Conservation (phyloP, 2,888 invertebrate species). For the Monochamus alternatus region DNA sequence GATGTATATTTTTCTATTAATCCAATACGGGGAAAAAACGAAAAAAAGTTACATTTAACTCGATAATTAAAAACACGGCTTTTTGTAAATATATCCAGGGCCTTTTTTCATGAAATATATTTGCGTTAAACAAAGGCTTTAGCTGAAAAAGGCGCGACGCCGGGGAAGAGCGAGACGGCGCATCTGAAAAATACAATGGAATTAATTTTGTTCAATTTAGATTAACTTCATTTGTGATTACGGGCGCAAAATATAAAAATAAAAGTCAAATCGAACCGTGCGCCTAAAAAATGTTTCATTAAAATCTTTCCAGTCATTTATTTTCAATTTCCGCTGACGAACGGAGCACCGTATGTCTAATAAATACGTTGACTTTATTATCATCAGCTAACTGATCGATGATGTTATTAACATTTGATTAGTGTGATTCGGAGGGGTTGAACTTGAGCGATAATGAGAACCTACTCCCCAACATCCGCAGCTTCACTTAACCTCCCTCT, state of each 20-base stretch:
- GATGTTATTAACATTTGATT: slow-evolving; percentile 41
- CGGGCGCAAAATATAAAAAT: slow-evolving; percentile 65
- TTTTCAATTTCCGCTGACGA: slow-evolving; percentile 61
- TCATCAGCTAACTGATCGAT: slow-evolving; percentile 45
- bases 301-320: slow-evolving; percentile 70
- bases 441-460: slow-evolving; percentile 41
- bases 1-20: slow-evolving; percentile 41
- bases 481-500: slow-evolving; percentile 35
- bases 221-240: slow-evolving; percentile 70
- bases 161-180: slow-evolving; percentile 54
- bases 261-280: slow-evolving; percentile 62
- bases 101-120: slow-evolving; percentile 50
- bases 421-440: slow-evolving; percentile 39
- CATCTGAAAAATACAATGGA: slow-evolving; percentile 66
- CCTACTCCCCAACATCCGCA: slow-evolving; percentile 29
- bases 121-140: slow-evolving; percentile 48
- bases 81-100: slow-evolving; percentile 44
- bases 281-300: slow-evolving; percentile 67
- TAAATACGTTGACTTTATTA: slow-evolving; percentile 50
- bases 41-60: slow-evolving; percentile 38
- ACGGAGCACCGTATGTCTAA: slow-evolving; percentile 40
- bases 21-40: slow-evolving; percentile 23
- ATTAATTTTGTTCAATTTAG: slow-evolving; percentile 71
- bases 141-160: slow-evolving; percentile 45
- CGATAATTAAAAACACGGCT: slow-evolving; percentile 48